phyloP scores from a whole-genome alignment of 1,140 invertebrate genomes.

The Zeugodacus cucurbitae region DNA sequence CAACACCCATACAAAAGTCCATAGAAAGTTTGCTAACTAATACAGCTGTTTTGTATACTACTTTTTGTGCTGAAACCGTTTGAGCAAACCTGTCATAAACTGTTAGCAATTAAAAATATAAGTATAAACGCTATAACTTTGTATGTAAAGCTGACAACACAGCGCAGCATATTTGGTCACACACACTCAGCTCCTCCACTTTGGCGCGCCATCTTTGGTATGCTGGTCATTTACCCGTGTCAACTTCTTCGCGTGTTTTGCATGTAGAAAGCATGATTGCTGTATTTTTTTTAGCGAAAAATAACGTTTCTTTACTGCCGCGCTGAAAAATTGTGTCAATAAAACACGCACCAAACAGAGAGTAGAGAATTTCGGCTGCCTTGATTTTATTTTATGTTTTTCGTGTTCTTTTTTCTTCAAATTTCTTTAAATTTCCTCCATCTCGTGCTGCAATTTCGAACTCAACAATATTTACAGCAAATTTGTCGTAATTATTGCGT shows the following conservation, averaged over 20 bases:
- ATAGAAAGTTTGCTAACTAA: constrained; percentile 1
- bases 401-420: neutral
- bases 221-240: neutral
- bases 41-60: neutral
- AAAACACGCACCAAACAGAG: neutral
- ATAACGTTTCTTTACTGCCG: neutral
- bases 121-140: too few species aligned
- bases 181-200: neutral
- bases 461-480: neutral
- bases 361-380: neutral
- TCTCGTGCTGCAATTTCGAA: neutral
- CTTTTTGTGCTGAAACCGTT: neutral
- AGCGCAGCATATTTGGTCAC: neutral
- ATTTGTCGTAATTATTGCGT: constrained; percentile 19
- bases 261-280: neutral
- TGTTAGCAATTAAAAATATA: neutral
- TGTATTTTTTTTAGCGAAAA: neutral
- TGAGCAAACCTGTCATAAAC: neutral
- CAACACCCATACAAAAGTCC: neutral
- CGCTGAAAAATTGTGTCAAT: neutral
- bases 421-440: neutral
- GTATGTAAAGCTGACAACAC: neutral
- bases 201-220: neutral
- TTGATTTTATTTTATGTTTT: neutral
- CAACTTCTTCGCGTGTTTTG: neutral